A percentile compares a stretch with the other conserved stretches of the same genome.
Evolutionary conservation across 2,113 vertebrate genomes (phyloP).

Genomic region (Meleagris gallopavo): DNA sequence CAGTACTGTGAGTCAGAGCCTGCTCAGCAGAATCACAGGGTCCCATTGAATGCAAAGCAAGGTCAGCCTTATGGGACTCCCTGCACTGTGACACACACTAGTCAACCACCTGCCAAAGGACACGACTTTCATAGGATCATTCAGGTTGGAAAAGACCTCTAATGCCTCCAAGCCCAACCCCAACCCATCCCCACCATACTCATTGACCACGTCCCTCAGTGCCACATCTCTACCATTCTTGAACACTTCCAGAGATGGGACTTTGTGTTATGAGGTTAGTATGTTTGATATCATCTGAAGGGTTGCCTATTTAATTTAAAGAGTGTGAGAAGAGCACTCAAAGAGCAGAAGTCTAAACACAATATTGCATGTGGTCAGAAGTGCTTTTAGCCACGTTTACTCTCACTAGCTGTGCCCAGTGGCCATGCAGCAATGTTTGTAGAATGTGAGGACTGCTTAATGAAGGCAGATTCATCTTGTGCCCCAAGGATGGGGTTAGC

Average conservation of each 20-base stretch:
- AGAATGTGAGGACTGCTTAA: neutral
- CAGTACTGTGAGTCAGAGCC: slow-evolving; percentile 24
- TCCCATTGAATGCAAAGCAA: slow-evolving; percentile 7
- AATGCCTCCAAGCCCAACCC: too few relatives aligned
- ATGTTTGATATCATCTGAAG: fast-evolving
- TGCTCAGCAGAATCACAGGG: slow-evolving; percentile 12
- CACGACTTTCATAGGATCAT: neutral
- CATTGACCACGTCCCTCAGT: too few relatives aligned
- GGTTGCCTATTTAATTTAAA: neutral
- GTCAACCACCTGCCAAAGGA: neutral
- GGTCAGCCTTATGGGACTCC: neutral
- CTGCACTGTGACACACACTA: neutral
- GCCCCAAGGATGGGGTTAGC: slow-evolving; percentile 47
- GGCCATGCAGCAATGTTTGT: neutral
- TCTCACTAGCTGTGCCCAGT: neutral
- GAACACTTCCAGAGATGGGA: neutral
- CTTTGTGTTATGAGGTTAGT: fast-evolving
- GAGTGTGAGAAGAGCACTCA: fast-evolving
- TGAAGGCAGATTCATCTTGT: neutral
- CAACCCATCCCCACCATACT: too few relatives aligned
- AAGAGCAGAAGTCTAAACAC: fast-evolving
- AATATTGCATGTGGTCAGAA: neutral
- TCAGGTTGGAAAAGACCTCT: too few relatives aligned
- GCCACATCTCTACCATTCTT: too few relatives aligned
- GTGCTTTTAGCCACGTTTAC: neutral